phyloP scores from a whole-genome alignment of 2,888 invertebrate genomes.

The Lepas anatifera region DNA sequence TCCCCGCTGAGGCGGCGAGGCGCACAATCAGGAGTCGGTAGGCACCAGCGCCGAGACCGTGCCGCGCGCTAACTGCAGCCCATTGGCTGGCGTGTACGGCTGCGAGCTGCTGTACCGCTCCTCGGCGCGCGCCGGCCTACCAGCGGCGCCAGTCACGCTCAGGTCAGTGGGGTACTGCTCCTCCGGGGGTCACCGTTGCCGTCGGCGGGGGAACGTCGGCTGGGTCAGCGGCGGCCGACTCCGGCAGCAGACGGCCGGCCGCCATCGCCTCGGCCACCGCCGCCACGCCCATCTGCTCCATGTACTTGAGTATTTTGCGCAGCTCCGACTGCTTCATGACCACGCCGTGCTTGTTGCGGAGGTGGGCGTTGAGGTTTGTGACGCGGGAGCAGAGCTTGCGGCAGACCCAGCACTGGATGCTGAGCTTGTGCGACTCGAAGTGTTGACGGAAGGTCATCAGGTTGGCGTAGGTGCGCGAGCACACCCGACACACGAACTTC shows the following conservation, averaged over 20 bases:
- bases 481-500: conserved; percentile 4
- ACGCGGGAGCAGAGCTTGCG: not conserved
- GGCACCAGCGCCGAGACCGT: too few relatives aligned
- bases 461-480: conserved; percentile 1
- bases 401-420: conserved; percentile 8
- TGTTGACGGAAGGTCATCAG: conserved; percentile 4
- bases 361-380: conserved; percentile 2
- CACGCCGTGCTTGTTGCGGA: not conserved
- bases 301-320: conserved; percentile 2
- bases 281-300: not conserved
- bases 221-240: not conserved
- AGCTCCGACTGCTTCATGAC: conserved; percentile 1
- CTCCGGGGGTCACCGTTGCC: too few relatives aligned
- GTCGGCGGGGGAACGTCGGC: not conserved
- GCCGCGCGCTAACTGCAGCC: too few relatives aligned
- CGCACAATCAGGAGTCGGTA: too few relatives aligned
- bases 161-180: too few relatives aligned
- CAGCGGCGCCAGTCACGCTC: too few relatives aligned
- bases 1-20: too few relatives aligned
- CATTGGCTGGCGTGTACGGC: too few relatives aligned
- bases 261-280: not conserved
- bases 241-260: not conserved
- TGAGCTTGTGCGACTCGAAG: conserved; percentile 4
- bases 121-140: too few relatives aligned
- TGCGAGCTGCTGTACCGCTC: too few relatives aligned